Evolutionary conservation across 2,888 invertebrate genomes (phyloP).

Genomic region (Colletes collaris): DNA sequence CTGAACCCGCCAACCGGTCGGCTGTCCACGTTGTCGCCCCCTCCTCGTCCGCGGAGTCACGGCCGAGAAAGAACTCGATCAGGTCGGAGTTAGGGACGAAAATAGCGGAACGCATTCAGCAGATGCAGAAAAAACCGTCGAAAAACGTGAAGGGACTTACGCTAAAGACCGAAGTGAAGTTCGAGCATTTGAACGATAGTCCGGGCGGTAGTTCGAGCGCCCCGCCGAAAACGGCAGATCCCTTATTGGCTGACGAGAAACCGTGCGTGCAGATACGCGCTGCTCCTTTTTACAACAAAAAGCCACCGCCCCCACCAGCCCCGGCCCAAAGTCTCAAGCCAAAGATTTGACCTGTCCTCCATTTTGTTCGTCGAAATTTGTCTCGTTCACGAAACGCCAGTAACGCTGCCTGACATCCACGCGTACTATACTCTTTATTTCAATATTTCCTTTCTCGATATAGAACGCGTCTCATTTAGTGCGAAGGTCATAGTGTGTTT

Average conservation of each 20-base stretch:
- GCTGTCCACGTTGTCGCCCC: not conserved
- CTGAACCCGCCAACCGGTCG: slow-evolving; percentile 16
- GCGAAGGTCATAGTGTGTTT: slow-evolving; percentile 55
- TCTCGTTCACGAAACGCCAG: not conserved
- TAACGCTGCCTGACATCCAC: no score
- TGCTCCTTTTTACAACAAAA: slow-evolving; percentile 77
- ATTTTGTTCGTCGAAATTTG: not conserved
- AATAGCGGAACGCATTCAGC: slow-evolving; percentile 74
- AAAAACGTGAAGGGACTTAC: slow-evolving; percentile 78
- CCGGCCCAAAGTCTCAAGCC: slow-evolving; percentile 77
- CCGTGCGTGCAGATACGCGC: slow-evolving; percentile 44
- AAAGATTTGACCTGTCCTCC: slow-evolving; percentile 66
- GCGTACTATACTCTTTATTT: no score
- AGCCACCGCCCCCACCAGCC: slow-evolving; percentile 80
- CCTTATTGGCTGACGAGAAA: slow-evolving; percentile 41
- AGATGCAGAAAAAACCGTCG: slow-evolving; percentile 71
- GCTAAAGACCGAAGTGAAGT: slow-evolving; percentile 73
- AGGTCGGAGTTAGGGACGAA: slow-evolving; percentile 70
- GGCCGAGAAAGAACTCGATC: slow-evolving; percentile 41
- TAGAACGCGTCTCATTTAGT: slow-evolving; percentile 41
- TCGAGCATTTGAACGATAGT: slow-evolving; percentile 75
- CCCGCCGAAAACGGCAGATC: slow-evolving; percentile 61
- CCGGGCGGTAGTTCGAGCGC: slow-evolving; percentile 66
- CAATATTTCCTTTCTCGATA: not conserved
- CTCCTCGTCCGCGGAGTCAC: slow-evolving; percentile 26